A percentile compares a stretch with the other conserved stretches of the same genome.
Evolutionary conservation across 2,797 vertebrate species (phyloP).

Genomic region (Silurus aristotelis): DNA sequence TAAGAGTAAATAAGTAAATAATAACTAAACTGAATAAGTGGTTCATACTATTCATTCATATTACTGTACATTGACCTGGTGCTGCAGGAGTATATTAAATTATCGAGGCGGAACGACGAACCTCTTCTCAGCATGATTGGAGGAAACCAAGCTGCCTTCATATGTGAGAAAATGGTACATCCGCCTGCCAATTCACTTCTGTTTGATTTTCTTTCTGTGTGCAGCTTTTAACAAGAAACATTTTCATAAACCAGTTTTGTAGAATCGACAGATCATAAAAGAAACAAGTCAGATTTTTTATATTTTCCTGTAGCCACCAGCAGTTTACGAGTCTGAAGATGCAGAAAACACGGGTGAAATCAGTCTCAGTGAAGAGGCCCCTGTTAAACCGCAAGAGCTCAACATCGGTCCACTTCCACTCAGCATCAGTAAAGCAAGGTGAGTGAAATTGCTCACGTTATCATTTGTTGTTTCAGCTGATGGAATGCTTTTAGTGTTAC

Average conservation of each 20-base stretch:
- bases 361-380: conserved; percentile 44
- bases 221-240: neutral
- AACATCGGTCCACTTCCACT: conserved; percentile 73
- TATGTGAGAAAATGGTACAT: conserved; percentile 86
- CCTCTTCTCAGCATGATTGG: conserved; percentile 72
- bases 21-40: too few relatives aligned
- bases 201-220: neutral
- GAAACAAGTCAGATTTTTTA: neutral
- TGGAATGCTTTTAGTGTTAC: neutral
- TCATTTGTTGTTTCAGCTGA: neutral
- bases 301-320: conserved; percentile 21
- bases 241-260: neutral
- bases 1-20: too few relatives aligned
- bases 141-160: conserved; percentile 69
- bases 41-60: neutral
- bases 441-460: conserved; percentile 1
- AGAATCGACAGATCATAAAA: neutral
- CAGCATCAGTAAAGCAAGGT: conserved; percentile 87
- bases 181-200: neutral
- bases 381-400: conserved; percentile 56
- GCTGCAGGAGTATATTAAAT: conserved; percentile 72
- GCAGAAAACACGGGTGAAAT: conserved; percentile 59
- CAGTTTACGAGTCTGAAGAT: conserved; percentile 58
- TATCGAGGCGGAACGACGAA: conserved; percentile 57
- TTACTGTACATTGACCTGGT: conserved; percentile 7